Percentiles rank a stretch among this genome's conserved stretches.
These are phyloP conservation scores for Podarcis raffonei DNA, from an alignment of 2,113 vertebrate genomes.

Conservation along the genomic window DNA sequence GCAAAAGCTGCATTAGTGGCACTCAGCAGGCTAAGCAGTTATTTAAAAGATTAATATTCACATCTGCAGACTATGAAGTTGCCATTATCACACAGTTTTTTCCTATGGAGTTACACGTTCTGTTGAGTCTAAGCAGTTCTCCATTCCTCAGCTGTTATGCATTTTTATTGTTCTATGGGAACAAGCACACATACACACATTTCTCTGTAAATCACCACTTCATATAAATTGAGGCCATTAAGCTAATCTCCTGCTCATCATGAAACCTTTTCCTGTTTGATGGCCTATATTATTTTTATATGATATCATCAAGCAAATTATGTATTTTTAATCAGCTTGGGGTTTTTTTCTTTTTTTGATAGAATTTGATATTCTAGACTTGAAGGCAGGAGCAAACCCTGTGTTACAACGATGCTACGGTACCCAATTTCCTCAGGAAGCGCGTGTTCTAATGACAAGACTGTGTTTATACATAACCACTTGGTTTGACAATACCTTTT, in stretches of 20 bases:
- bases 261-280: background rate
- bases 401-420: no score
- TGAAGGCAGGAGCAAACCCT: background rate
- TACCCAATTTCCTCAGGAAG: background rate
- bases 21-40: background rate
- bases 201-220: background rate
- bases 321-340: background rate
- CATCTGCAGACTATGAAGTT: background rate
- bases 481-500: background rate
- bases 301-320: conserved; percentile 6
- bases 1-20: background rate
- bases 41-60: background rate
- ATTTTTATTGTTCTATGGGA: background rate
- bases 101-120: background rate
- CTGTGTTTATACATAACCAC: background rate
- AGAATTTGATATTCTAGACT: background rate
- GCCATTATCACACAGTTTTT: background rate
- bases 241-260: background rate
- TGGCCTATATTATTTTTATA: conserved; percentile 6
- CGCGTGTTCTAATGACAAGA: background rate
- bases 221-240: background rate
- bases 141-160: background rate
- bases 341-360: background rate
- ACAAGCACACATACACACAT: background rate
- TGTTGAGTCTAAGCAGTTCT: background rate